A percentile compares a stretch with the other conserved stretches of the same genome.
Evolutionary conservation across 2,113 vertebrate species (phyloP).

Genomic region (Sigmodon hispidus): DNA sequence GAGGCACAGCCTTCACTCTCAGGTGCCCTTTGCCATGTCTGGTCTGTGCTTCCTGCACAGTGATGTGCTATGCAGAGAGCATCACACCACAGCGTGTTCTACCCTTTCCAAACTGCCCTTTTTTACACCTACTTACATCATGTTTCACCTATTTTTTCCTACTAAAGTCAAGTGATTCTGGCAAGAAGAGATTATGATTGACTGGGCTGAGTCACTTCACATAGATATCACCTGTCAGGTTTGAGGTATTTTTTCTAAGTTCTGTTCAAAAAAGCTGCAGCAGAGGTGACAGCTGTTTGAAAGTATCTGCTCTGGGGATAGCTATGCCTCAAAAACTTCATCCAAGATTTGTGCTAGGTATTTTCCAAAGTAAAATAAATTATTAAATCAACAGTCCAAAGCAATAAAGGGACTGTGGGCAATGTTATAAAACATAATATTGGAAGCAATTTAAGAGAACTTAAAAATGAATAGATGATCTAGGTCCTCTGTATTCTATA

Average conservation of each 20-base stretch:
- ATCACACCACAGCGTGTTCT: not conserved
- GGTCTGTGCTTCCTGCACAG: not conserved
- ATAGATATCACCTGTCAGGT: not conserved
- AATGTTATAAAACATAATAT: not conserved
- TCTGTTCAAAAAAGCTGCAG: not conserved
- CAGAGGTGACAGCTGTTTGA: not conserved
- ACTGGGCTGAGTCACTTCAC: not conserved
- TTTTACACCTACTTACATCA: not conserved
- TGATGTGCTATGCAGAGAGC: not conserved
- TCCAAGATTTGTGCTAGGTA: not conserved
- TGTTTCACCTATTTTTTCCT: not conserved
- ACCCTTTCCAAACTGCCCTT: not conserved
- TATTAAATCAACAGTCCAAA: not conserved
- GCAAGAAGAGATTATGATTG: not conserved
- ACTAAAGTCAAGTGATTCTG: not conserved
- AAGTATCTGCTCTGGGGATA: not conserved
- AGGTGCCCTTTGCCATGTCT: not conserved
- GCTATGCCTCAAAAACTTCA: not conserved
- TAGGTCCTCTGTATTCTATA: not conserved
- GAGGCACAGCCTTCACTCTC: not conserved
- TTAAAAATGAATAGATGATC: not conserved
- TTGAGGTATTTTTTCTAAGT: not conserved
- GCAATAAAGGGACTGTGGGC: not conserved
- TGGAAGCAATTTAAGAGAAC: not conserved
- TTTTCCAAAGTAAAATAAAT: not conserved